Base-by-base conservation (phyloP, 2,888 invertebrate genomes). In the Harmothoe impar region DNA sequence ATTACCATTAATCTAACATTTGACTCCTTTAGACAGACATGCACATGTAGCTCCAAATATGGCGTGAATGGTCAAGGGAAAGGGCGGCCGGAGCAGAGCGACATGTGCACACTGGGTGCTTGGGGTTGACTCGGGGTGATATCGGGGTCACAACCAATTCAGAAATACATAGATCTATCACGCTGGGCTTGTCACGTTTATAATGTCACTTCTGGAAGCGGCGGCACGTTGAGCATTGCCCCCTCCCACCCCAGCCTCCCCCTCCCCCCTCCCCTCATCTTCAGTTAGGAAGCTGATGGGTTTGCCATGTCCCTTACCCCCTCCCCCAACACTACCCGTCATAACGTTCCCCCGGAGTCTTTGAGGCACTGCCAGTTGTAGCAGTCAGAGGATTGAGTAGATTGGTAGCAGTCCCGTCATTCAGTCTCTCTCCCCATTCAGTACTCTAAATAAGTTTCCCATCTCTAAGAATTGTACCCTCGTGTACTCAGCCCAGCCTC, bases 201-300 rank as follows among this genome's bases (percentile, higher is more conserved):
- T 72, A 72, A 72, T 72, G 72, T 72, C 72, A 72, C 72, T 72
- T 72, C 72, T 1, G 72, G 72, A 72, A 29, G 72, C 72, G 72
- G 29, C 29, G 15, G 72, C 3, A 25, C 72, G 72, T 72, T 23
- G 29, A n/a, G 15, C 25, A 72, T 72, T 72, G 25, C 72, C 25
- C 72, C 62, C 62, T n/a, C 62, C 29, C 72, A 25, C 0, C 72
- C 72, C 72, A 0, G 0, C 72, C 25, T 25, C 72, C 25, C 29
- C 72, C 29, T 7, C 72, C 72, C 29, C 0, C n/a, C 72, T 25
- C 62, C 0, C 3, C 62, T n/a, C 62, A 62, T 62, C 62, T 43
- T 43, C 43, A 43, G 43, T 43, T 43, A n/a, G 23, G 15, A n/a
- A n/a, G 72, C 72, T 72, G 72, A 72, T 72, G 72, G 72, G 29